These are phyloP conservation scores for Grantiella picta DNA, from an alignment of 2,113 vertebrate genomes.

Conservation along the genomic window DNA sequence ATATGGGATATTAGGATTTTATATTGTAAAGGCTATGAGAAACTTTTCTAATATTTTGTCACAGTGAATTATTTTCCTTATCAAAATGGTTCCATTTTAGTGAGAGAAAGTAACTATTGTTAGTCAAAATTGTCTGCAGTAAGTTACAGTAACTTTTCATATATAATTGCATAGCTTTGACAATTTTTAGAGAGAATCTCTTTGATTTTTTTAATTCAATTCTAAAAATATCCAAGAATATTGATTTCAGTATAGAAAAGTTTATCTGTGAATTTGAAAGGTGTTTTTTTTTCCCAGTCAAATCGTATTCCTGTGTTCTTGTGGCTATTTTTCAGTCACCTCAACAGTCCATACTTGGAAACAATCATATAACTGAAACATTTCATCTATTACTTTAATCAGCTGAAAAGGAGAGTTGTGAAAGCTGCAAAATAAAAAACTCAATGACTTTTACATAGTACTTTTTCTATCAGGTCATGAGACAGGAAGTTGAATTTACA, in stretches of 20 bases:
- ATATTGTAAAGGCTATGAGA: not conserved
- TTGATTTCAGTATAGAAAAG: not conserved
- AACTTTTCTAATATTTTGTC: not conserved
- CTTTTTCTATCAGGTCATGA: not conserved
- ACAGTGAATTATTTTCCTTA: not conserved
- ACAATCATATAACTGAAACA: not conserved
- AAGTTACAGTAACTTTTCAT: not conserved
- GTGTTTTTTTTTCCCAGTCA: fast-evolving
- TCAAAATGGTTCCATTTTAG: not conserved
- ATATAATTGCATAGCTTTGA: not conserved
- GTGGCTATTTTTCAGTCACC: not conserved
- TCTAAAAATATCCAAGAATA: not conserved
- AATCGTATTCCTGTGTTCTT: not conserved
- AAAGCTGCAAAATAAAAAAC: not conserved
- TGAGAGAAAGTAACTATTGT: slow-evolving; percentile 27
- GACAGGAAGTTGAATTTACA: not conserved
- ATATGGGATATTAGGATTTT: not conserved
- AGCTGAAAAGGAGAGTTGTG: not conserved
- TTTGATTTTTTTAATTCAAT: not conserved
- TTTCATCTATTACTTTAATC: not conserved
- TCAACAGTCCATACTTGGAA: not conserved
- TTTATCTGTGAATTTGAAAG: not conserved
- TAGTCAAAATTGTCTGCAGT: not conserved
- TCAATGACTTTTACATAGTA: not conserved
- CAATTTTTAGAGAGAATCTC: not conserved